These are phyloP conservation scores for Eulemur coronatus DNA, from an alignment of 2,797 vertebrate species.

Conservation along the genomic window DNA sequence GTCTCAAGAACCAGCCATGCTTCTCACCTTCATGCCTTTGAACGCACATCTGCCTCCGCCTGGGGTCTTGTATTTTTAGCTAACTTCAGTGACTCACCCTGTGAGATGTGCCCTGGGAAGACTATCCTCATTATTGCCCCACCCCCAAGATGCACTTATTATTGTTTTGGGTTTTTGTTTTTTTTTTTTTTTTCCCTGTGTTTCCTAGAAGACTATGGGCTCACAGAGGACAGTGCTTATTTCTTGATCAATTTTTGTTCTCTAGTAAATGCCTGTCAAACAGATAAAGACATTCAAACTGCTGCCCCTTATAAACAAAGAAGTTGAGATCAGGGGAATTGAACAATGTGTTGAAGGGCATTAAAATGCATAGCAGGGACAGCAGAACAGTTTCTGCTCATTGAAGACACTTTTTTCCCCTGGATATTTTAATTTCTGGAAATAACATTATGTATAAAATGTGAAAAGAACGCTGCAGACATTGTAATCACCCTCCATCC, in stretches of 20 bases:
- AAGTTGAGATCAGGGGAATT: not conserved
- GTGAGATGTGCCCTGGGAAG: not conserved
- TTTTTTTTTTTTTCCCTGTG: not conserved
- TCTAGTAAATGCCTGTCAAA: not conserved
- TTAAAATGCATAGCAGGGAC: not conserved
- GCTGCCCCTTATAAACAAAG: not conserved
- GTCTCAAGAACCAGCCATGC: not conserved
- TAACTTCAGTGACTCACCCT: not conserved
- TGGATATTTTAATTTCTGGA: not conserved
- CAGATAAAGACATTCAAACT: not conserved
- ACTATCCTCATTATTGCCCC: not conserved
- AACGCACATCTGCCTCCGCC: fast-evolving
- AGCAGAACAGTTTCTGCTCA: not conserved
- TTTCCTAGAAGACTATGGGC: not conserved
- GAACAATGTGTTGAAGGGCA: not conserved
- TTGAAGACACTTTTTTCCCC: not conserved
- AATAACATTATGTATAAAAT: not conserved
- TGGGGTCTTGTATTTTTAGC: not conserved
- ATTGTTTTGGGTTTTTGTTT: not conserved
- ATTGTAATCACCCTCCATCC: not conserved
- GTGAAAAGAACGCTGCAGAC: not conserved
- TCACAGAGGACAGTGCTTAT: not conserved
- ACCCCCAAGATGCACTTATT: not conserved
- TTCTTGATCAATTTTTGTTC: not conserved
- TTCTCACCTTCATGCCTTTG: not conserved